These are phyloP conservation scores for Mimumesa dahlbomi DNA, from an alignment of 2,888 invertebrate genomes.

Conservation along the genomic window DNA sequence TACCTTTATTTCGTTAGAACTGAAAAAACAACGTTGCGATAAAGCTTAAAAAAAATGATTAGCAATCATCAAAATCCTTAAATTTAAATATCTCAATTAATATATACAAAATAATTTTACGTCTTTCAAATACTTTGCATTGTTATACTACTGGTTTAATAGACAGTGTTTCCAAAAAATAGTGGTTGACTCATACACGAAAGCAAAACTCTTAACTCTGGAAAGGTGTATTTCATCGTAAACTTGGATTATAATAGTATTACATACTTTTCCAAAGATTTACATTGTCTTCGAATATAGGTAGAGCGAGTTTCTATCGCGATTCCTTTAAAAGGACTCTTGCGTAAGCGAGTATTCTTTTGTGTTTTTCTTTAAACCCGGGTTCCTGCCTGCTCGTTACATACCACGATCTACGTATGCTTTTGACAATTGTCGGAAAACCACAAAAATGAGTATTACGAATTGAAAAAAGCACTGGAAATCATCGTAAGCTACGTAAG, in stretches of 20 bases:
- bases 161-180: conserved; percentile 19
- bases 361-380: conserved; percentile 34
- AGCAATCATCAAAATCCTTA: conserved; percentile 1
- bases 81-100: conserved; percentile 5
- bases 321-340: conserved; percentile 34
- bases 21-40: neutral
- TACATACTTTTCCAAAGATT: conserved; percentile 45
- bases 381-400: conserved; percentile 47
- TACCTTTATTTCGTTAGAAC: conserved; percentile 24
- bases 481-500: conserved; percentile 19
- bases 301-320: conserved; percentile 21
- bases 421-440: conserved; percentile 2
- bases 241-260: conserved; percentile 44
- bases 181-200: conserved; percentile 36
- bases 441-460: conserved; percentile 16
- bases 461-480: conserved; percentile 21
- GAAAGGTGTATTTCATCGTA: conserved; percentile 42
- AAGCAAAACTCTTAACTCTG: conserved; percentile 37
- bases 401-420: conserved; percentile 1
- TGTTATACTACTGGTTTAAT: conserved; percentile 3
- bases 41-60: conserved; percentile 9
- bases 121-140: neutral
- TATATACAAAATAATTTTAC: neutral
- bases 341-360: conserved; percentile 26
- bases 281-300: conserved; percentile 37